phyloP scores from a whole-genome alignment of 2,113 vertebrate species.

The Tringa solitaria region DNA sequence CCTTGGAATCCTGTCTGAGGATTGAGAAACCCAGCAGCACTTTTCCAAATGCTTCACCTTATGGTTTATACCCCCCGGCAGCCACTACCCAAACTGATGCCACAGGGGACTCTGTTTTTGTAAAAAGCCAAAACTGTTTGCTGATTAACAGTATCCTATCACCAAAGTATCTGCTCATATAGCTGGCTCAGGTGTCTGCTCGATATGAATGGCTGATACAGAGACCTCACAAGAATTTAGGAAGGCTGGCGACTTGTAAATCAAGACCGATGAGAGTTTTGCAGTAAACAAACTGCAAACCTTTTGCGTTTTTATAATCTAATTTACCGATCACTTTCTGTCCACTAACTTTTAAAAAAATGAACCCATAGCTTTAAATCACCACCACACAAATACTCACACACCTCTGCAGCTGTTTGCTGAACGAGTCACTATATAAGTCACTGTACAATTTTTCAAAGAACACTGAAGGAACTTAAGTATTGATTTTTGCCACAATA shows the following conservation, averaged over 20 bases:
- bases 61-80: background rate
- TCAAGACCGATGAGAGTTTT: background rate
- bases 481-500: slow-evolving; percentile 20
- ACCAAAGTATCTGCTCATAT: background rate
- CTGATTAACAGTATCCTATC: background rate
- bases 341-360: background rate
- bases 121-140: background rate
- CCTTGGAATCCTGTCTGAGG: background rate
- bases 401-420: background rate
- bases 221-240: background rate
- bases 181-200: background rate
- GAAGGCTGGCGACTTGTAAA: background rate
- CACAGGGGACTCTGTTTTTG: background rate
- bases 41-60: background rate
- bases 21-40: background rate
- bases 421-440: background rate
- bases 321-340: background rate
- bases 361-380: background rate
- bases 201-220: background rate
- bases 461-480: background rate
- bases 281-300: background rate
- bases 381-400: background rate
- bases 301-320: background rate
- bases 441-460: background rate
- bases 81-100: background rate